phyloP scores from a whole-genome alignment of 2,113 vertebrate genomes.

The Dendrocopos noguchii region DNA sequence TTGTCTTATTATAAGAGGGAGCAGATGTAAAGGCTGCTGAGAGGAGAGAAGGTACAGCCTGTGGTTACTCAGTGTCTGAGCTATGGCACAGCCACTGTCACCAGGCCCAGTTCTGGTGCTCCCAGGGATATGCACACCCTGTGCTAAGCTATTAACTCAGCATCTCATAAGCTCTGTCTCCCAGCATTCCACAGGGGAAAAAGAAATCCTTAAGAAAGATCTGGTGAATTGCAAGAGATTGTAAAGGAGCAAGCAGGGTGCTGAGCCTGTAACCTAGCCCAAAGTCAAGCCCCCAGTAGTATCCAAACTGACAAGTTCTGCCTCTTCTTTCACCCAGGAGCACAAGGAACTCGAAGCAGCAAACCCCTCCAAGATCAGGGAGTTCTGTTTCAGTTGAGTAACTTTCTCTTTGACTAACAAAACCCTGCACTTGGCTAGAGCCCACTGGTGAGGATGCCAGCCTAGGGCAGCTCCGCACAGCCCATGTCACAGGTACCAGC shows the following conservation, averaged over 20 bases:
- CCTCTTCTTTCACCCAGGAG: neutral
- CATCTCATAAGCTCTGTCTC: neutral
- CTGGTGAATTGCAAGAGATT: neutral
- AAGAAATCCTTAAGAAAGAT: neutral
- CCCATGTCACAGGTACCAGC: rapidly evolving
- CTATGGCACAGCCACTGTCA: neutral
- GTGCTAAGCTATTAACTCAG: neutral
- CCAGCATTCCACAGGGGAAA: rapidly evolving
- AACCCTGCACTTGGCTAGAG: neutral
- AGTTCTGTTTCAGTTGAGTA: neutral
- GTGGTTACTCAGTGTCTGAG: neutral
- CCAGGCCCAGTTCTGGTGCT: rapidly evolving
- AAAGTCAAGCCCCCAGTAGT: neutral
- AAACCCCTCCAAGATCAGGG: neutral
- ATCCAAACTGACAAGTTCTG: neutral
- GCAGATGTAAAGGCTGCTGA: conserved; percentile 39
- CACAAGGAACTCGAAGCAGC: neutral
- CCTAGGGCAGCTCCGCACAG: neutral
- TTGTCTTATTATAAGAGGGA: conserved; percentile 38
- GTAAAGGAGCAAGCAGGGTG: neutral
- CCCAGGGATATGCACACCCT: rapidly evolving
- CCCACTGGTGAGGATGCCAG: neutral
- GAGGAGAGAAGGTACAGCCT: neutral
- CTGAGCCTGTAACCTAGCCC: neutral
- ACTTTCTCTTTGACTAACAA: neutral